Percentiles rank a stretch among this genome's conserved stretches.
These are phyloP conservation scores for Etia nguti DNA, from an alignment of 2,113 vertebrate species.

Conservation along the genomic window DNA sequence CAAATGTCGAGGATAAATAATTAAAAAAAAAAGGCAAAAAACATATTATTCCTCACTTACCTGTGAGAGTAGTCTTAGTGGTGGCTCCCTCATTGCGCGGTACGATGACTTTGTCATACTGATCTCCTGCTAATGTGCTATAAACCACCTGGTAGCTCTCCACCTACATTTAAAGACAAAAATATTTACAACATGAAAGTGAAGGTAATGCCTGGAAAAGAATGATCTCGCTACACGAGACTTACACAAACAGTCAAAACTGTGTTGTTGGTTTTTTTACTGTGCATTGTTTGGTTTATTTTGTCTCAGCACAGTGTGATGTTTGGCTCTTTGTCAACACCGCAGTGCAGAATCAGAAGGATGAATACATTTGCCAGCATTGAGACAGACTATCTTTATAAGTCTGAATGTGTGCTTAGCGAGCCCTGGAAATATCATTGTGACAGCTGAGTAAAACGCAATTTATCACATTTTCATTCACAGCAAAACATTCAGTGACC, in stretches of 20 bases:
- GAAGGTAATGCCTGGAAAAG: not conserved
- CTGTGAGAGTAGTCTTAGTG: constrained; percentile 81
- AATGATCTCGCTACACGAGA: not conserved
- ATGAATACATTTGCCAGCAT: constrained; percentile 16
- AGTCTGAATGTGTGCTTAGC: not conserved
- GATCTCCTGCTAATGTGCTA: constrained; percentile 93
- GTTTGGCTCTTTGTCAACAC: constrained; percentile 6
- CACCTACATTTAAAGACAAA: constrained; percentile 51
- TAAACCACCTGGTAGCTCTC: constrained; percentile 90
- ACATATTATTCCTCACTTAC: constrained; percentile 62
- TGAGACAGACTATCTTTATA: not conserved
- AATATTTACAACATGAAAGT: not conserved
- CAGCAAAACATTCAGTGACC: not conserved
- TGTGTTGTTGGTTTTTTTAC: accelerated
- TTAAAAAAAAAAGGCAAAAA: not conserved
- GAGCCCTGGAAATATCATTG: not conserved
- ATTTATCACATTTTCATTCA: not conserved
- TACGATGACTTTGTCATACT: constrained; percentile 87
- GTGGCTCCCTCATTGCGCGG: constrained; percentile 76
- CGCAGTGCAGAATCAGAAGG: not conserved
- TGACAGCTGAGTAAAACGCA: not conserved
- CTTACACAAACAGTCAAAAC: not conserved
- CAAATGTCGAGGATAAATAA: not conserved
- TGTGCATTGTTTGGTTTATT: not conserved
- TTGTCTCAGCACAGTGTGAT: not conserved